Percentiles rank a stretch among this genome's conserved stretches.
These are phyloP conservation scores for Escarpia spicata DNA, from an alignment of 2,888 invertebrate genomes.

Conservation along the genomic window DNA sequence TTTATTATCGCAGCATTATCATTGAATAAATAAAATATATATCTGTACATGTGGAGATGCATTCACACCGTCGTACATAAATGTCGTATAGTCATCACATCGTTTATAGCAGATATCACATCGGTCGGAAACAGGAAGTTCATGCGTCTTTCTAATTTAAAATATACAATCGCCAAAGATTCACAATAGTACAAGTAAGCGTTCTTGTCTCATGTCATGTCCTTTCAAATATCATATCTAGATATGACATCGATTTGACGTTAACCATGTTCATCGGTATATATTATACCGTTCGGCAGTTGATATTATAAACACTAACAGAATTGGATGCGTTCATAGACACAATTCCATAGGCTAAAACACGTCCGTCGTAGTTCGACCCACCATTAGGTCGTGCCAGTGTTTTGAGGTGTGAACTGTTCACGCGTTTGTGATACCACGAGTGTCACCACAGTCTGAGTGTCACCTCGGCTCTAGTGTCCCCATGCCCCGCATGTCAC, in stretches of 20 bases:
- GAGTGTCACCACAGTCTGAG: conserved; percentile 14
- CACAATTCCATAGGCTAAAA: conserved; percentile 20
- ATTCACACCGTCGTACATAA: background rate
- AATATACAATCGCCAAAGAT: background rate
- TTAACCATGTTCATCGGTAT: background rate
- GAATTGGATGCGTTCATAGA: background rate
- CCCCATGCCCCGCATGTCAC: background rate
- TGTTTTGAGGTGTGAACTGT: conserved; percentile 23
- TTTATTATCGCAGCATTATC: conserved; percentile 24
- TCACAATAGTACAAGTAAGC: background rate
- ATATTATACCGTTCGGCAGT: too few relatives aligned
- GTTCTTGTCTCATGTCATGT: background rate
- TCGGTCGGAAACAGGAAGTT: conserved; percentile 14
- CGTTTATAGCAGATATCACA: conserved; percentile 24
- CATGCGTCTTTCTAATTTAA: conserved; percentile 8
- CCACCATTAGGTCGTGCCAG: background rate
- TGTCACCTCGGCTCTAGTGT: conserved; percentile 17
- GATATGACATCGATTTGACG: background rate
- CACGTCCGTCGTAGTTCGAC: conserved; percentile 22
- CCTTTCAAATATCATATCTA: background rate
- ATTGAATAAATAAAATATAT: conserved; percentile 26
- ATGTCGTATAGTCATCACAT: background rate
- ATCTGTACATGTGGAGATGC: conserved; percentile 20
- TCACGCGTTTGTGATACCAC: conserved; percentile 21
- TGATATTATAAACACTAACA: background rate